phyloP scores from a whole-genome alignment of 2,113 vertebrate species.

The Sitta europaea region DNA sequence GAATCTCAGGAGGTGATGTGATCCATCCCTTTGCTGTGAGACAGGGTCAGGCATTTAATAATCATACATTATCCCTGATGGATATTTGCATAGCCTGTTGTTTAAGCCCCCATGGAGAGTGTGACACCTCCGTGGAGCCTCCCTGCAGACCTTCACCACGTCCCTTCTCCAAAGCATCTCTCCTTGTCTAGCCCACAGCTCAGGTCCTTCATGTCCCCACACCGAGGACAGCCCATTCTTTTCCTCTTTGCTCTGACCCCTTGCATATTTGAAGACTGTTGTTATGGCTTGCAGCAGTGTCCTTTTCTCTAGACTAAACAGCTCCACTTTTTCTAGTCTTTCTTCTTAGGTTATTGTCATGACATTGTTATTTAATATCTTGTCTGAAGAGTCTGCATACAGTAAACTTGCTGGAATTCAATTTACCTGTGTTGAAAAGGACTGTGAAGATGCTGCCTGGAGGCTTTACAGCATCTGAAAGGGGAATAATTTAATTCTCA shows the following conservation, averaged over 20 bases:
- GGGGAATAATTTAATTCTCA: conserved; percentile 35
- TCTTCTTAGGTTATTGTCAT: neutral
- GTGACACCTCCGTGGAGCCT: neutral
- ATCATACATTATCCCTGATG: neutral
- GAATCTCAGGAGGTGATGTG: neutral
- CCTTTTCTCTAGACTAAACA: conserved; percentile 46
- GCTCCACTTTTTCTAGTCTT: neutral
- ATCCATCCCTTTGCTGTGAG: neutral
- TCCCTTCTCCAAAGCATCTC: neutral
- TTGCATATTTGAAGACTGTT: neutral
- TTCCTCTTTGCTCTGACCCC: neutral
- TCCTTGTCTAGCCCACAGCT: neutral
- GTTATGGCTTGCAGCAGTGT: neutral
- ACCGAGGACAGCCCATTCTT: neutral
- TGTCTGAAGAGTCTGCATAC: neutral
- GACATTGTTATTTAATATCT: conserved; percentile 26
- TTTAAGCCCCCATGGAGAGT: neutral
- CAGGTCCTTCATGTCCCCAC: neutral
- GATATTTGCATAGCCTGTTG: conserved; percentile 3
- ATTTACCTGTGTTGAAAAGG: conserved; percentile 31
- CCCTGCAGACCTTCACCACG: neutral
- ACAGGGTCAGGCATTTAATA: neutral
- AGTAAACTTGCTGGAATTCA: conserved; percentile 35
- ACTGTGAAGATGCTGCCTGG: conserved; percentile 9
- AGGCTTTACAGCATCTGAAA: neutral